Evolutionary conservation across 1,140 invertebrate genomes (phyloP).

Genomic region (Nomia melanderi): DNA sequence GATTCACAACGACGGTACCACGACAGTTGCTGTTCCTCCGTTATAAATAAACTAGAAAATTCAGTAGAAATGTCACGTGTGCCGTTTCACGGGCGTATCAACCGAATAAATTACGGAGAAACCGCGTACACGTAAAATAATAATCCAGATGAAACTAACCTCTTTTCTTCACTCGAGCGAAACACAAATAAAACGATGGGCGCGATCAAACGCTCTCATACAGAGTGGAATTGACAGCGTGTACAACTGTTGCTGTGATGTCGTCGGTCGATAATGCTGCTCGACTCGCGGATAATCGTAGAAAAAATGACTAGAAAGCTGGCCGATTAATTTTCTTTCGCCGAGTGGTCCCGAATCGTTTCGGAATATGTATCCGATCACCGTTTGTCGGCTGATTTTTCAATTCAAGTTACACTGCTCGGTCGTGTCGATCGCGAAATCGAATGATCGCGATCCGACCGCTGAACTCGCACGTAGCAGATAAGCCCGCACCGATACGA

Average conservation of each 20-base stretch:
- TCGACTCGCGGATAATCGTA: not conserved
- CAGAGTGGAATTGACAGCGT: conserved; percentile 9
- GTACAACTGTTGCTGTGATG: conserved; percentile 10
- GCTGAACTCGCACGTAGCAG: conserved; percentile 34
- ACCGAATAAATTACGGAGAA: not conserved
- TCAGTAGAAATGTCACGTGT: not conserved
- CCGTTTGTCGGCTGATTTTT: not conserved
- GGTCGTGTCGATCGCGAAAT: conserved; percentile 12
- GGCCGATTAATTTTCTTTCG: not conserved
- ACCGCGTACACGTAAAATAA: too few relatives aligned
- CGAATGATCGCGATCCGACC: not conserved
- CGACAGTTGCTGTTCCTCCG: not conserved
- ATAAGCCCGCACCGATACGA: conserved; percentile 24
- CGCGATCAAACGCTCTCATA: conserved; percentile 25
- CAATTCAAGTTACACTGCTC: not conserved
- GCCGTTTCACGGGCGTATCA: not conserved
- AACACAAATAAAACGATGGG: conserved; percentile 6
- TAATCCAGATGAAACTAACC: conserved; percentile 29
- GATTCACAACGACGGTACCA: not conserved
- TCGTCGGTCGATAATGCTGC: not conserved
- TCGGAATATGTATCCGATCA: too few relatives aligned
- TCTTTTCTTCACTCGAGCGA: not conserved
- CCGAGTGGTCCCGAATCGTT: not conserved
- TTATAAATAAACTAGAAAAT: not conserved
- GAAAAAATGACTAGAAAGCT: not conserved